Conservation (phyloP, 2,113 vertebrate genomes). For the human (Homo sapiens) region DNA sequence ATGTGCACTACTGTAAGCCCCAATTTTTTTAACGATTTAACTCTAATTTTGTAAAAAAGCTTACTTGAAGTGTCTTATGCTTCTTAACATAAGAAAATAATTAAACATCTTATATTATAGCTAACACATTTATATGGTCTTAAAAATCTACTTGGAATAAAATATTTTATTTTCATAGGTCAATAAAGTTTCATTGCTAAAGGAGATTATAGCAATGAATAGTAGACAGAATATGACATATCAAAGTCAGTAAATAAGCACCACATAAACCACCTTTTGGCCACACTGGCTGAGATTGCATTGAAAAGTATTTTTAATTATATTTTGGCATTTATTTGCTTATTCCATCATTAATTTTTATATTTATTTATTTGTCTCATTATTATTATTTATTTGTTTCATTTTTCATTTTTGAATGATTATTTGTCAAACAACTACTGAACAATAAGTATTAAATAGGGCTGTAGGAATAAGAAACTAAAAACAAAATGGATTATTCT, state of each 20-base stretch:
- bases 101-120: not conserved
- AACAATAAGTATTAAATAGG: not conserved
- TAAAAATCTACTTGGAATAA: not conserved
- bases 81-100: not conserved
- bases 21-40: not conserved
- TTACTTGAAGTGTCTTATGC: not conserved
- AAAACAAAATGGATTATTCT: not conserved
- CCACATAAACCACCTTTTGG: not conserved
- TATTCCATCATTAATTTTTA: not conserved
- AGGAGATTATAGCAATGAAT: not conserved
- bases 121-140: not conserved
- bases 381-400: too few relatives aligned
- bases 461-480: not conserved
- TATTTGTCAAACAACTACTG: not conserved
- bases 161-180: not conserved
- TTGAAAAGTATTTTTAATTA: not conserved
- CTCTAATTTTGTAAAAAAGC: not conserved
- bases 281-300: not conserved
- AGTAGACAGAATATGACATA: not conserved
- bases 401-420: not conserved
- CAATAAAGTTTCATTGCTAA: not conserved
- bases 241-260: not conserved
- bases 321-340: not conserved
- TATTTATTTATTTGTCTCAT: not conserved
- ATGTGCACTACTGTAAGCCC: not conserved